These are phyloP conservation scores for Phasianus colchicus DNA, from an alignment of 2,113 vertebrate genomes.

Conservation along the genomic window DNA sequence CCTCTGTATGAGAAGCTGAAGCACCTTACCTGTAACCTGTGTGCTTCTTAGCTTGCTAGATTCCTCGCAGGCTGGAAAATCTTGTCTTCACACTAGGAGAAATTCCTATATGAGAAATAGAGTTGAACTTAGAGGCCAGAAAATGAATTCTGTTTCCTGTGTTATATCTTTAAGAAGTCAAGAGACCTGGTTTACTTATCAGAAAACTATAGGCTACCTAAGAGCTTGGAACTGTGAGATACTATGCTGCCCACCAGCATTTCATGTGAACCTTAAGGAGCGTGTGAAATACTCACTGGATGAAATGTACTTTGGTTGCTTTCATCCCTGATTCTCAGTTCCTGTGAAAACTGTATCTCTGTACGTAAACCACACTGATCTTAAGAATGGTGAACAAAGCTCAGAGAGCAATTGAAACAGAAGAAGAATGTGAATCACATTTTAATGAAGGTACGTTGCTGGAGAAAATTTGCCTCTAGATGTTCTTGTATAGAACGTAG, in stretches of 20 bases:
- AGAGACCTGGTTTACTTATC: not conserved
- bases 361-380: not conserved
- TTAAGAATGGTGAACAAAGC: not conserved
- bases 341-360: not conserved
- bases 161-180: not conserved
- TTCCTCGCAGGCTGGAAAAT: not conserved
- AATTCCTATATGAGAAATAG: not conserved
- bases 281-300: not conserved
- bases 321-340: not conserved
- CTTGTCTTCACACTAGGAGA: not conserved
- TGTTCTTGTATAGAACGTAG: not conserved
- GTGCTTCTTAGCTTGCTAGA: not conserved
- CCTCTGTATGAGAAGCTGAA: not conserved
- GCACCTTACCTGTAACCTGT: not conserved
- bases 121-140: not conserved
- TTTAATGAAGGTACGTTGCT: not conserved
- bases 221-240: not conserved
- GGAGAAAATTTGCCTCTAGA: not conserved
- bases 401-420: not conserved
- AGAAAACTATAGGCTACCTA: not conserved
- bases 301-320: not conserved
- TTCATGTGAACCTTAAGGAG: not conserved
- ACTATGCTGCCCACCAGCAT: not conserved
- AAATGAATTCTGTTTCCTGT: not conserved
- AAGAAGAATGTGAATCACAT: not conserved